Evolutionary conservation across 2,113 vertebrate genomes (phyloP).

Genomic region (Amia ocellicauda): DNA sequence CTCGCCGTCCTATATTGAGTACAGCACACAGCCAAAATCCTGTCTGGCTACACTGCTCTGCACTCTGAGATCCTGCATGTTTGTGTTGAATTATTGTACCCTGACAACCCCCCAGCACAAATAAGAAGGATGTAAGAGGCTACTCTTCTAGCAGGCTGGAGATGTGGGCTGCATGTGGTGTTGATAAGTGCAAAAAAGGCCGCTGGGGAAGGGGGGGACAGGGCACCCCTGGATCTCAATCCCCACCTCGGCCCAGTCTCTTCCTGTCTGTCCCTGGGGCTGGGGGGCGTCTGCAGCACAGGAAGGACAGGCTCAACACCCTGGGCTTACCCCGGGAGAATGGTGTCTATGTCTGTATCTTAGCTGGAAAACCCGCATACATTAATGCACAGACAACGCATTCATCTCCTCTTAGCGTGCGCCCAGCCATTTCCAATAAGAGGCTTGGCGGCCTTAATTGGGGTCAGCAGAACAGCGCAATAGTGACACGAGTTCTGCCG

Average conservation of each 20-base stretch:
- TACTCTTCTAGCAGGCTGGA: neutral
- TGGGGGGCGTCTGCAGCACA: constrained; percentile 18
- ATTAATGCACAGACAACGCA: constrained; percentile 16
- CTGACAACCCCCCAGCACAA: too few species aligned
- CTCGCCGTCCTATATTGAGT: too few species aligned
- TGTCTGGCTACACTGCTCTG: too few species aligned
- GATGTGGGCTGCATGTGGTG: constrained; percentile 21
- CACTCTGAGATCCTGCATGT: too few species aligned
- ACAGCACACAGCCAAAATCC: too few species aligned
- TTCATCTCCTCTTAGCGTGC: constrained; percentile 23
- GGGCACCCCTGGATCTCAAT: constrained; percentile 9
- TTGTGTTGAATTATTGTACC: too few species aligned
- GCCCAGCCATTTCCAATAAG: constrained; percentile 31
- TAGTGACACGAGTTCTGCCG: neutral
- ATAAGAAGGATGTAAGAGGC: too few species aligned
- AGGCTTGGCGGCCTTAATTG: constrained; percentile 25
- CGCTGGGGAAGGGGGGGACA: neutral
- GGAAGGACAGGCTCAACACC: constrained; percentile 26
- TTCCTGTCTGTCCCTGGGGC: constrained; percentile 22
- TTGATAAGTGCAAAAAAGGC: constrained; percentile 19
- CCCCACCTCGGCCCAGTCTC: neutral
- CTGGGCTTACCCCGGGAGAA: constrained; percentile 17
- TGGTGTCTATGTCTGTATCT: constrained; percentile 12
- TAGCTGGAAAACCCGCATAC: neutral
- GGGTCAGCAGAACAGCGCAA: constrained; percentile 13